Evolutionary conservation across 2,113 vertebrate genomes (phyloP), one percentile per base, ranked within the genome.

Genomic region (Pandion haliaetus): DNA sequence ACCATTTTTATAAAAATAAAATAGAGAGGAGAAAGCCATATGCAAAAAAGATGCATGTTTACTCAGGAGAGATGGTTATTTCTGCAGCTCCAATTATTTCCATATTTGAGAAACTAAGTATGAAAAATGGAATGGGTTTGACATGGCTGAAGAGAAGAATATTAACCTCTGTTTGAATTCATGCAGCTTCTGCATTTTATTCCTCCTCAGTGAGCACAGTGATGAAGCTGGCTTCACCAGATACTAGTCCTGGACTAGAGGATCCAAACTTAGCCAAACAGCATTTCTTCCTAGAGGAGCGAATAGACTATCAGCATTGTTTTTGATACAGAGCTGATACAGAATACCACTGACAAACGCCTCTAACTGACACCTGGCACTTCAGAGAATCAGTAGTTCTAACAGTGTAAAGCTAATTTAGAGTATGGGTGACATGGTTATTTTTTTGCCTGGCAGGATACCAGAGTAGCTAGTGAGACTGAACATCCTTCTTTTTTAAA

Each of bases 191-290:
- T 85, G 18, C 36, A 36, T 76, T 93, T 93, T 71, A 65, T 87
- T 91, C 52, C 29, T 86, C n/a, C 45, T 58, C 98, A 57, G 96
- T 97, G 86, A 98, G 77, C 36, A 98, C 96, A 97, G 98, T 97
- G 34, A 97, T 66, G 98, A 98, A 9, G 98, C 98, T 94, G 98
- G 20, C 93, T 98, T 99, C 49, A 98, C 82, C 71, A 98, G 96
- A 82, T 98, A 98, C 98, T 66, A 98, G 98, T 55, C 98, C 97
- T 94, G 98, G 98, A 98, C 97, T 90, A 98, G 97, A n/a, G 98
- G 97, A 87, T 98, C 98, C 36, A 98, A 88, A 91, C 97, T 59
- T 98, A 95, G 96, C 70, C 96, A 99, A 94, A 98, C 95, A 82
- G 98, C 49, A 86, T 98, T 98, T 94, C 97, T 94, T 36, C 98